These are phyloP conservation scores for Allophyes oxyacanthae DNA, from an alignment of 2,888 invertebrate species.

Conservation along the genomic window DNA sequence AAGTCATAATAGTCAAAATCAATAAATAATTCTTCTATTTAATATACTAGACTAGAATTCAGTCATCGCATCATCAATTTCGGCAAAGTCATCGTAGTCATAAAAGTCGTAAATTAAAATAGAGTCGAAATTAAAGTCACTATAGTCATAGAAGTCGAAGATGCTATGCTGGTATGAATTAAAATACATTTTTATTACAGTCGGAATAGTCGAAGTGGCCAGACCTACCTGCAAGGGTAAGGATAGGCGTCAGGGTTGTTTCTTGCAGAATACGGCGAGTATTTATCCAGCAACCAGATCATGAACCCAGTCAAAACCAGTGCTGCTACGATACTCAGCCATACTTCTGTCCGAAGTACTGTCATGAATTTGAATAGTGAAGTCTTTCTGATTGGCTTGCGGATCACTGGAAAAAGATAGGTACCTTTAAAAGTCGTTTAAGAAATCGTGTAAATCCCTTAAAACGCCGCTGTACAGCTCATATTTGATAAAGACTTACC, in stretches of 20 bases:
- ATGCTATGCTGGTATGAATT: neutral
- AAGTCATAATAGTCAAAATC: neutral
- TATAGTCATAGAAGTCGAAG: too few species aligned
- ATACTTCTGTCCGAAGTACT: slow-evolving; percentile 95
- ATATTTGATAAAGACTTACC: too few species aligned
- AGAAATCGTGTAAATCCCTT: too few species aligned
- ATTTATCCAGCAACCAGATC: slow-evolving; percentile 96
- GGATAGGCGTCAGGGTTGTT: slow-evolving; percentile 95
- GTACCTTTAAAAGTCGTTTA: too few species aligned
- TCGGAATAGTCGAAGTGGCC: neutral
- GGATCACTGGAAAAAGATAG: slow-evolving; percentile 90
- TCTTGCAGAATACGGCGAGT: slow-evolving; percentile 96
- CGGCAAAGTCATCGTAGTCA: neutral
- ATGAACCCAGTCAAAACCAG: slow-evolving; percentile 94
- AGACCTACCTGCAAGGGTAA: slow-evolving; percentile 89
- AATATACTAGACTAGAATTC: too few species aligned
- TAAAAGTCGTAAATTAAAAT: neutral
- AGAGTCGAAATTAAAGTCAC: neutral
- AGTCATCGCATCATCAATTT: neutral
- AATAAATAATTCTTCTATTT: too few species aligned
- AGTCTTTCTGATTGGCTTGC: slow-evolving; percentile 93
- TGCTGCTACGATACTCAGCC: slow-evolving; percentile 96
- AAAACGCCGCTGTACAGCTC: too few species aligned
- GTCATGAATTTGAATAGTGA: slow-evolving; percentile 98
- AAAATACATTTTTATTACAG: too few species aligned